Evolutionary conservation across 2,113 vertebrate species (phyloP), one percentile per base, ranked within the genome.

Genomic region (Cyprinodon variegatus): DNA sequence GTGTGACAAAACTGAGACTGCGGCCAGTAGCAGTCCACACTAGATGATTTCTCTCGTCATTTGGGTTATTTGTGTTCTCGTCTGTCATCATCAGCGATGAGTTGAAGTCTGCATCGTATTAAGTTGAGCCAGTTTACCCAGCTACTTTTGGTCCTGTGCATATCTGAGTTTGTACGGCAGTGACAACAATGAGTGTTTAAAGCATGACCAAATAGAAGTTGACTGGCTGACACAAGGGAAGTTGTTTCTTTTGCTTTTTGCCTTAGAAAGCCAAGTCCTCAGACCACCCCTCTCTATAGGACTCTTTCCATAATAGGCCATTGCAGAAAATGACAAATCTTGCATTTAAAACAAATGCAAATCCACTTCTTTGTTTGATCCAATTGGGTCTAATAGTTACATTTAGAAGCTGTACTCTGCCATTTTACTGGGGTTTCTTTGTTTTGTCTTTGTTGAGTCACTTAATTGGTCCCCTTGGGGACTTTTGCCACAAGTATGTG

Each of bases 151-250:
- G 66, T 94, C 87, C 88, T 92, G 89, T 94, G 94, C 94, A 93
- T 89, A 95, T 93, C 89, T 94, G 92, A 86, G 89, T 93, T 89
- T 93, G 92, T 78, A 72, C 86, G 83, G 93, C 79, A 76, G 88
- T 84, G 78, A 64, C 90, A 83, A 89, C 70, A 8, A 46, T 60
- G 60, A 88, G 91, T 94, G 92, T 95, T 95, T 90, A 90, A 93
- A 94, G 94, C 94, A 93, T 96, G 95, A 96, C 95, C 94, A 96
- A 95, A 93, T 89, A 89, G 89, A 91, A 87, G 80, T 81, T 83
- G 7, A 75, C 87, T 92, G 91, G 92, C 86, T 78, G 78, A 92
- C 85, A 91, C 88, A 90, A 91, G 91, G 91, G 91, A 83, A 93
- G 89, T 86, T 90, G 80, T 88, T 93, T 92, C 84, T 68, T 86